A percentile compares a stretch with the other conserved stretches of the same genome.
phyloP scores from a whole-genome alignment of 2,797 vertebrate genomes.

The Lepus townsendii region DNA sequence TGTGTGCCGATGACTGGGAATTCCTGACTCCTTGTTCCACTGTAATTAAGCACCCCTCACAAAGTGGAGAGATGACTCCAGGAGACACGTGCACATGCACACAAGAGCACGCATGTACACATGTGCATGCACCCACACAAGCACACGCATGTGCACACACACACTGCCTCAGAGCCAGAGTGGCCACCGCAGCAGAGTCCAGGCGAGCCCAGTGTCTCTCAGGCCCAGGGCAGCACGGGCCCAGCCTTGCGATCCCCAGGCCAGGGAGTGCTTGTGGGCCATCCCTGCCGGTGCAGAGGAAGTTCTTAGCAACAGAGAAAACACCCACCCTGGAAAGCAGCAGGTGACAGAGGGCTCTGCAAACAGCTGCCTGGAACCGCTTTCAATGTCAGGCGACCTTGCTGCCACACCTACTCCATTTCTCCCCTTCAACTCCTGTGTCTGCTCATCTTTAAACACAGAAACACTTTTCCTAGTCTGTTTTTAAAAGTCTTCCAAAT shows the following conservation, averaged over 20 bases:
- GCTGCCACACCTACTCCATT: neutral
- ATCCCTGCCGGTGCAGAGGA: neutral
- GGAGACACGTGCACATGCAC: neutral
- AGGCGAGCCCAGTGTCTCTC: too few relatives aligned
- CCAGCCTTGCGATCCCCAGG: too few relatives aligned
- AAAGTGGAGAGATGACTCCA: neutral
- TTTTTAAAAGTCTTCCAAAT: neutral
- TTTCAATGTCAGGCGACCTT: neutral
- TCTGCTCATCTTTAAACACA: neutral
- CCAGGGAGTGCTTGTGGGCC: too few relatives aligned
- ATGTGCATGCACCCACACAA: accelerated
- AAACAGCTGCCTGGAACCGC: neutral
- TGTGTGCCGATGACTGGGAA: too few relatives aligned
- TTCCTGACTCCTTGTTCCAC: neutral
- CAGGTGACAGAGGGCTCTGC: accelerated
- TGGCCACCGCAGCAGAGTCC: too few relatives aligned
- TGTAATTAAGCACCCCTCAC: neutral
- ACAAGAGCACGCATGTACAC: neutral
- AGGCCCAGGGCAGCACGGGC: too few relatives aligned
- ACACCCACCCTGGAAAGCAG: neutral
- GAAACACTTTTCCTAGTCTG: neutral
- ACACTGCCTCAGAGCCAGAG: neutral
- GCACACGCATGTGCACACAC: neutral
- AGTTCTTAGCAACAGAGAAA: neutral
- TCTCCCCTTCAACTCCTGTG: neutral